Evolutionary conservation across 2,888 invertebrate species (phyloP).

Genomic region (Gerris lacustris): DNA sequence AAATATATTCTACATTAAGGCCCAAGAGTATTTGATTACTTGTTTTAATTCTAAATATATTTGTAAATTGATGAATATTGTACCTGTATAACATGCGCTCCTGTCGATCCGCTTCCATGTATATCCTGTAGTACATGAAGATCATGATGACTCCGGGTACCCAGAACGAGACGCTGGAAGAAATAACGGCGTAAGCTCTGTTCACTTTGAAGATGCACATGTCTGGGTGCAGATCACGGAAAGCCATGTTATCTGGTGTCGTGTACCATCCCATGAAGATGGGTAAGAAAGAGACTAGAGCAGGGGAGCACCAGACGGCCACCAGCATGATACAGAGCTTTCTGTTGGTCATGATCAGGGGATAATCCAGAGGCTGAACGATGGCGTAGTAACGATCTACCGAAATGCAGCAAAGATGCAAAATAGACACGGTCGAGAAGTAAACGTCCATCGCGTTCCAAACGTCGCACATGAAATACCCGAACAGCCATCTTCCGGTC

Average conservation of each 20-base stretch:
- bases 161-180: conserved; percentile 87
- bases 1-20: no score
- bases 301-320: conserved; percentile 85
- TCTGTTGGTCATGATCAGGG: conserved; percentile 78
- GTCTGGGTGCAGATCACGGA: conserved; percentile 35
- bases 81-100: conserved; percentile 73
- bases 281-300: conserved; percentile 82
- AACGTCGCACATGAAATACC: conserved; percentile 84
- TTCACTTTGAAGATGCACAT: conserved; percentile 73
- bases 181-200: conserved; percentile 72
- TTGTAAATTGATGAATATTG: conserved; percentile 27
- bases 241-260: conserved; percentile 58
- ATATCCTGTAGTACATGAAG: conserved; percentile 81
- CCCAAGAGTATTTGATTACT: no score
- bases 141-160: conserved; percentile 87
- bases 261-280: conserved; percentile 94
- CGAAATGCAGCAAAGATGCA: conserved; percentile 86
- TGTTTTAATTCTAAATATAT: no score
- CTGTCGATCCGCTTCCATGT: conserved; percentile 70
- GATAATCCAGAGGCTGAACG: conserved; percentile 85
- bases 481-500: conserved; percentile 75
- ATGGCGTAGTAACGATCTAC: conserved; percentile 84
- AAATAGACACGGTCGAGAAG: conserved; percentile 82
- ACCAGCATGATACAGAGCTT: conserved; percentile 68
- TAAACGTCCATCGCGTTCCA: conserved; percentile 94